A percentile compares a stretch with the other conserved stretches of the same genome.
Evolutionary conservation across 2,888 invertebrate species (phyloP).

Genomic region (Epinotia brunnichana): DNA sequence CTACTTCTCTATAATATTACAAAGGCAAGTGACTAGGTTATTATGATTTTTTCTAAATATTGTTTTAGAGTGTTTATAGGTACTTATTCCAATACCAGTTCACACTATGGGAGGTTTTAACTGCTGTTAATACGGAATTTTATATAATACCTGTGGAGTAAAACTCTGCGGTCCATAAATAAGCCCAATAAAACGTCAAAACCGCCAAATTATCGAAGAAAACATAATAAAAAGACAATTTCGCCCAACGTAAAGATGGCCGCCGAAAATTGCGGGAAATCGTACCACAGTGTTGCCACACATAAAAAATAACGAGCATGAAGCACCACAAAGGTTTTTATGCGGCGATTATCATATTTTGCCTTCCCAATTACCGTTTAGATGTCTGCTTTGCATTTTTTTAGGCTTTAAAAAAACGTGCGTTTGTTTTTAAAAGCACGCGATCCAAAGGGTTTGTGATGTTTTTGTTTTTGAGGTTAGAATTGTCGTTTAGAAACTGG

Average conservation of each 20-base stretch:
- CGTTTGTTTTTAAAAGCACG: constrained; percentile 4
- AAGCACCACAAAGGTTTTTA: constrained; percentile 69
- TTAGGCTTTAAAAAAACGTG: constrained; percentile 48
- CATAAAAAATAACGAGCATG: constrained; percentile 67
- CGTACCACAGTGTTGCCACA: constrained; percentile 64
- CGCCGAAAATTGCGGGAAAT: constrained; percentile 62
- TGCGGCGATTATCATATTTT: constrained; percentile 78
- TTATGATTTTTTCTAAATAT: no score
- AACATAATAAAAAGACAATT: constrained; percentile 43
- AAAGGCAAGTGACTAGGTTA: no score
- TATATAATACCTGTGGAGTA: background rate
- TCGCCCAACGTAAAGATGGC: constrained; percentile 59
- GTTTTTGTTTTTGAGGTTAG: constrained; percentile 19
- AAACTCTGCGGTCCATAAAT: constrained; percentile 28
- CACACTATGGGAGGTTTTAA: background rate
- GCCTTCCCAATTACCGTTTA: constrained; percentile 71
- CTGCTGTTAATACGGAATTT: background rate
- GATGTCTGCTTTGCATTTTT: constrained; percentile 67
- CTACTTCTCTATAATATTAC: no score
- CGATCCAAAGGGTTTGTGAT: background rate
- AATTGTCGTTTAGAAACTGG: background rate
- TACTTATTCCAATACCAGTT: background rate
- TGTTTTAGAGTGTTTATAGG: no score
- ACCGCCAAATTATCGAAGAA: constrained; percentile 39
- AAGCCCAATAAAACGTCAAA: constrained; percentile 36